Base-by-base conservation (phyloP, 2,113 vertebrate species). In the Rhabdomys dilectus region DNA sequence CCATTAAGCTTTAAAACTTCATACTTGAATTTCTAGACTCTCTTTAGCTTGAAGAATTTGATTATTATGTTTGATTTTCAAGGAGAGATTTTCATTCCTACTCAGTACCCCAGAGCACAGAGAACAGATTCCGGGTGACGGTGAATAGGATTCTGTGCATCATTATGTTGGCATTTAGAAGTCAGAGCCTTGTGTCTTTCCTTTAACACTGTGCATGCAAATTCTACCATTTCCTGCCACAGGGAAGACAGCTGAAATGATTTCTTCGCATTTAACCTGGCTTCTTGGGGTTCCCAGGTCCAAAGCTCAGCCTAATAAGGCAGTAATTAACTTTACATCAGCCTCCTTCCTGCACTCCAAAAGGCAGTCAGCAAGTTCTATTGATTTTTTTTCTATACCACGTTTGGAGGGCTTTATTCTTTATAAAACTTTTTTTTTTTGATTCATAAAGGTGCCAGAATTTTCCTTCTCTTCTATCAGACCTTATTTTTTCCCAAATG, bases 401-500 rank as follows among this genome's bases (percentile, higher is more conserved):
- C 58, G 90, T 96, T 94, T 94, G 36, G 77, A 91, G 64, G 53
- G 66, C 16, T 95, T 81, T 92, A 95, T 91, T 97, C 95, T 96
- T 92, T 92, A 84, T 95, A 95, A 93, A 94, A 68, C 48, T 94
- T 72, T 26, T 92, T n/a, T n/a, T 93, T 90, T n/a, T 34, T 34
- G 1, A 90, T 89, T 92, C 53, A 94, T 60, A 89, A 87, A 95
- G 76, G 58, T 97, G 91, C 92, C 87, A 97, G 84, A 96, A 85
- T 95, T 95, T 78, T 93, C 78, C 88, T 95, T 95, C 85, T 88
- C 82, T 96, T 92, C 86, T 91, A 90, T 88, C 89, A 96, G 78
- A 97, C 31, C 21, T 97, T 96, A 91, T 96, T 96, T 96, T 97
- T 77, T 15, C 77, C 34, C 45, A 95, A 91, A 97, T 92, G 92